phyloP scores from a whole-genome alignment of 2,113 vertebrate species.

The Hemibagrus wyckioides region DNA sequence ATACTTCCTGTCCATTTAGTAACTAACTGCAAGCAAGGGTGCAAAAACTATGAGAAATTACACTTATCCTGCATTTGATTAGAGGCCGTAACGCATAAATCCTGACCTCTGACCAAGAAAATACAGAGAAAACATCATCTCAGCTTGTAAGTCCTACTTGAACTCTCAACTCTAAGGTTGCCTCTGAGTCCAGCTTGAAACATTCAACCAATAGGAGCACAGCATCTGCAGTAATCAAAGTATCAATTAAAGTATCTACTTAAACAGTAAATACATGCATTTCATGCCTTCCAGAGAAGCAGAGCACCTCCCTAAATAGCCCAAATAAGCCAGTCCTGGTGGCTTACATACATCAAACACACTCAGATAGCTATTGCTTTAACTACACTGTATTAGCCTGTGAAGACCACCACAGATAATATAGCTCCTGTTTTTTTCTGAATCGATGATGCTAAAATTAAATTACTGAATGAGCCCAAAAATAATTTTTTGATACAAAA shows the following conservation, averaged over 20 bases:
- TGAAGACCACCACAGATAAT: not conserved
- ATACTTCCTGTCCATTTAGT: not conserved
- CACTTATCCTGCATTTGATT: not conserved
- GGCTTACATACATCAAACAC: too few species aligned
- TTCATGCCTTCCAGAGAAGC: too few species aligned
- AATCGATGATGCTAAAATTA: not conserved
- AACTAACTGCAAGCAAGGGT: not conserved
- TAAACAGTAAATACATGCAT: too few species aligned
- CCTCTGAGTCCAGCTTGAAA: not conserved
- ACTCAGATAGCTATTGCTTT: too few species aligned
- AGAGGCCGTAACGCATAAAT: not conserved
- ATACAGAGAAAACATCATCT: not conserved
- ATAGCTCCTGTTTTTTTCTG: not conserved
- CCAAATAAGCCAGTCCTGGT: too few species aligned
- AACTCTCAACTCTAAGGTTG: not conserved
- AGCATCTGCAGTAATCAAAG: not conserved
- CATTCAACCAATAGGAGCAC: not conserved
- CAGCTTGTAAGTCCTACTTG: not conserved
- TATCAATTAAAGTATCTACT: too few species aligned
- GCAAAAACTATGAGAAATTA: not conserved
- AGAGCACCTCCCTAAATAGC: too few species aligned
- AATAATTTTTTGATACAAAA: too few species aligned
- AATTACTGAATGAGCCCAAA: not conserved
- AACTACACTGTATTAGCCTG: too few species aligned
- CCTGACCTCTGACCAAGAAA: not conserved